Base-by-base conservation (phyloP, 2,797 vertebrate genomes). In the Sebastes trivittatus region DNA sequence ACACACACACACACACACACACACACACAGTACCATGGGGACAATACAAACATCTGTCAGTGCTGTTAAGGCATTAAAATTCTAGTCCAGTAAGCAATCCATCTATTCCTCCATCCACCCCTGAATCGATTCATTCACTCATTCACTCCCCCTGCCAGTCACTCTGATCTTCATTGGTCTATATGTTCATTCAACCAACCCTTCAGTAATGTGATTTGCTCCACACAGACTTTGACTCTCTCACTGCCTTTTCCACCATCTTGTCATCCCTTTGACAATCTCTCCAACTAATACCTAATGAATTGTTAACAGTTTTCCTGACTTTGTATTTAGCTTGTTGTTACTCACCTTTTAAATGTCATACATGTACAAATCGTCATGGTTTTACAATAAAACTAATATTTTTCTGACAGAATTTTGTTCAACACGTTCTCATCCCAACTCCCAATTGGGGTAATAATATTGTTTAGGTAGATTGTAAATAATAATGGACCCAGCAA, bases 61-160 rank as follows among this genome's bases (percentile, higher is more conserved):
- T 56, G 11, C 32, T 16, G 36, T 56, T 58, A 29, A 58, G 61
- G 55, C 67, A 84, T 76, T 87, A 18, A 79, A 52, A 91, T 87
- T 82, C 77, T 80, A 80, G 23, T 85, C 80, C 66, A 82, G 55
- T 82, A 67, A 78, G 67, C 77, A 76, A 72, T 72, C 20, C 55
- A 80, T 86, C 75, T 71, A 70, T 52, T 67, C 58, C 60, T 25
- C 61, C 69, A 52, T 55, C 76, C 71, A 73, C 77, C 60, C 65
- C 46, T 75, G 30, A 67, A 88, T 91, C 80, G 67, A 81, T 88
- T 70, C 74, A 83, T 80, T 88, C 54, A 84, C 76, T 78, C 64
- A 84, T 80, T 88, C 49, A 83, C 78, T 78, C 64, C 36, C 11
- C 16, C 64, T 78, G 67, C 74, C 74, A 77, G 14, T 87, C 81